Evolutionary conservation across 2,797 vertebrate species (phyloP).

Genomic region (Cuniculus paca): DNA sequence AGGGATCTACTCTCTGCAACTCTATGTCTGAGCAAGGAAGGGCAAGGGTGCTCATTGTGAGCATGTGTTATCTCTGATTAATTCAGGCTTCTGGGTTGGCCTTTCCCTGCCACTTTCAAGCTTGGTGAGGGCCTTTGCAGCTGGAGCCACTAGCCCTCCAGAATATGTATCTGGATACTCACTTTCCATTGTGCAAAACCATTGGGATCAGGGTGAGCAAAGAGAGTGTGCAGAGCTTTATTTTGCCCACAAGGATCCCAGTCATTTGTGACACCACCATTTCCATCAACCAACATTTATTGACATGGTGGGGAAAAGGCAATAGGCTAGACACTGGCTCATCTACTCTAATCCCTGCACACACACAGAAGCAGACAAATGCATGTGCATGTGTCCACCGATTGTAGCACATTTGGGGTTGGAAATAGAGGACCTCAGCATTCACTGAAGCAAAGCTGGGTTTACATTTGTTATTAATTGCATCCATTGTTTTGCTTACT

Average conservation of each 20-base stretch:
- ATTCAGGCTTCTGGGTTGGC: not conserved
- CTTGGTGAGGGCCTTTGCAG: not conserved
- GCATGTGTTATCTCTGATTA: not conserved
- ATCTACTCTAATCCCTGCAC: not conserved
- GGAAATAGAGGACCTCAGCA: not conserved
- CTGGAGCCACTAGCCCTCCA: not conserved
- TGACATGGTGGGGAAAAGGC: not conserved
- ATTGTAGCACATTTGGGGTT: not conserved
- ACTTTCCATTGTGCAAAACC: not conserved
- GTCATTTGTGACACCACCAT: not conserved
- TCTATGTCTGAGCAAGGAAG: not conserved
- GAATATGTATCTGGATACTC: not conserved
- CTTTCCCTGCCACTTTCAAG: not conserved
- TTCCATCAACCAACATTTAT: not conserved
- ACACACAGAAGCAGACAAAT: rapidly evolving
- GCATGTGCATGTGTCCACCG: not conserved
- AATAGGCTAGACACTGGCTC: not conserved
- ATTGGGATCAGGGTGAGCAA: not conserved
- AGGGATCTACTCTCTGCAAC: slow-evolving; percentile 1
- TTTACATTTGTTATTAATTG: slow-evolving; percentile 47
- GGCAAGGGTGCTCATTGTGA: not conserved
- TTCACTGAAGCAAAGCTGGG: not conserved
- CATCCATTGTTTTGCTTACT: slow-evolving; percentile 38
- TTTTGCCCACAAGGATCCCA: not conserved
- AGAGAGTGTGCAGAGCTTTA: not conserved